Conservation (phyloP, 2,797 vertebrate species). For the Orientallactaga sibirica region DNA sequence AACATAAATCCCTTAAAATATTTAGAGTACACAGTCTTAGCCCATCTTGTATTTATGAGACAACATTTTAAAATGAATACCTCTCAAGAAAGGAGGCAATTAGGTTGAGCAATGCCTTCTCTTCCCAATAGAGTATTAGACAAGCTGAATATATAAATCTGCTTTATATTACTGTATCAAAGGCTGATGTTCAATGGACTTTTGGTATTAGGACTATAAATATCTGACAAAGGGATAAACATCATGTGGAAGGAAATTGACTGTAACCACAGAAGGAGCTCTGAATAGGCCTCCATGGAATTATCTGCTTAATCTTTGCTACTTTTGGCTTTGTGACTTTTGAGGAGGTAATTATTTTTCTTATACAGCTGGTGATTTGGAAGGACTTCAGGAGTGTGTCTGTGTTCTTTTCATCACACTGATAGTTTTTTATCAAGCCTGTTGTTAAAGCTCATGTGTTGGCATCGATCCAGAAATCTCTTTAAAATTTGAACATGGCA, state of each 20-base stretch:
- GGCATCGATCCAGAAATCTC: not conserved
- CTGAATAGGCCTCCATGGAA: slow-evolving; percentile 67
- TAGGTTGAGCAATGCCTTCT: slow-evolving; percentile 77
- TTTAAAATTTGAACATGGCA: slow-evolving; percentile 16
- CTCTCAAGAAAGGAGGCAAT: slow-evolving; percentile 82
- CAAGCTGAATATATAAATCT: slow-evolving; percentile 83
- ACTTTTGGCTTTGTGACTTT: slow-evolving; percentile 51
- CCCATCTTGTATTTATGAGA: slow-evolving; percentile 82
- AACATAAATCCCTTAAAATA: slow-evolving; percentile 84
- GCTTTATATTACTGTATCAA: slow-evolving; percentile 81
- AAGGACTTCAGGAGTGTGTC: slow-evolving; percentile 50
- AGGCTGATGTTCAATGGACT: slow-evolving; percentile 79
- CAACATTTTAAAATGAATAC: slow-evolving; percentile 82
- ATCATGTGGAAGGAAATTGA: slow-evolving; percentile 77
- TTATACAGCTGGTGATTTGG: slow-evolving; percentile 2
- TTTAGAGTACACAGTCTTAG: slow-evolving; percentile 77
- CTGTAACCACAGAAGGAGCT: slow-evolving; percentile 62
- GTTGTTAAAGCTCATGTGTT: not conserved
- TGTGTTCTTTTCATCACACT: not conserved
- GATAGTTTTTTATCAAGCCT: not conserved
- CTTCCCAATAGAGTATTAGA: slow-evolving; percentile 80
- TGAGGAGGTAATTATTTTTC: slow-evolving; percentile 57
- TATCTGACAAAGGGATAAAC: slow-evolving; percentile 80
- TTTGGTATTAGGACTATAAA: slow-evolving; percentile 81
- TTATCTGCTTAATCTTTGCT: slow-evolving; percentile 74